A percentile compares a stretch with the other conserved stretches of the same genome.
These are phyloP conservation scores for Ramazzottius varieornatus DNA, from an alignment of 2,888 invertebrate genomes.

Conservation along the genomic window DNA sequence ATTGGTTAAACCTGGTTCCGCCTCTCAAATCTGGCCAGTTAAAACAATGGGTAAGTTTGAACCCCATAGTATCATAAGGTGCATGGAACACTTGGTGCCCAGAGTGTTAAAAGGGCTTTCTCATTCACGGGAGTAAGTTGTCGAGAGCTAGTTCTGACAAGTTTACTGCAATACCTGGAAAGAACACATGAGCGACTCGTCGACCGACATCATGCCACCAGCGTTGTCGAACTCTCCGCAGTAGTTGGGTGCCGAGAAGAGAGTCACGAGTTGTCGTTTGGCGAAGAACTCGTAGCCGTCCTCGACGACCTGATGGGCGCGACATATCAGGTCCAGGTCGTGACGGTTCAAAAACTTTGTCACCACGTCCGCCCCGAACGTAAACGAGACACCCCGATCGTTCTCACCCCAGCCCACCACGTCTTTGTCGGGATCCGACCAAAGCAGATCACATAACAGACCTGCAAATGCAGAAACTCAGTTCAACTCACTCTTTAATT, in stretches of 20 bases:
- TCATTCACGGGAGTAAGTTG: too few species aligned
- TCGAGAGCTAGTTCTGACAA: too few species aligned
- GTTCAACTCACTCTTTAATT: background rate
- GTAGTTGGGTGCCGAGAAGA: constrained; percentile 94
- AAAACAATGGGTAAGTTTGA: too few species aligned
- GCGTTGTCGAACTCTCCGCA: constrained; percentile 97
- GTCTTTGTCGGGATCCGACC: constrained; percentile 83
- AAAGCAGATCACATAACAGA: constrained; percentile 73
- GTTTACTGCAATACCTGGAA: too few species aligned
- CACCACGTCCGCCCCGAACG: constrained; percentile 89
- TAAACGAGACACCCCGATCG: constrained; percentile 89
- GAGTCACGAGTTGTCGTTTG: constrained; percentile 80
- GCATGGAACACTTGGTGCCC: too few species aligned
- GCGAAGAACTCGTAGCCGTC: constrained; percentile 99
- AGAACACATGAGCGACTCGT: constrained; percentile 94
- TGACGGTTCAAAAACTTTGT: constrained; percentile 83
- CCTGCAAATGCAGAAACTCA: constrained; percentile 32
- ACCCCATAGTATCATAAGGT: too few species aligned
- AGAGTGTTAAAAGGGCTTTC: too few species aligned
- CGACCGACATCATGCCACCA: constrained; percentile 98
- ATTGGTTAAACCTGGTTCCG: too few species aligned
- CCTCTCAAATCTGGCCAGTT: too few species aligned
- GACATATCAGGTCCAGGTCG: constrained; percentile 83
- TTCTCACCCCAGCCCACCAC: constrained; percentile 56
- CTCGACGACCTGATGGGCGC: constrained; percentile 86